Conservation (phyloP, 1,140 invertebrate species). For the Saccostrea glomerata region DNA sequence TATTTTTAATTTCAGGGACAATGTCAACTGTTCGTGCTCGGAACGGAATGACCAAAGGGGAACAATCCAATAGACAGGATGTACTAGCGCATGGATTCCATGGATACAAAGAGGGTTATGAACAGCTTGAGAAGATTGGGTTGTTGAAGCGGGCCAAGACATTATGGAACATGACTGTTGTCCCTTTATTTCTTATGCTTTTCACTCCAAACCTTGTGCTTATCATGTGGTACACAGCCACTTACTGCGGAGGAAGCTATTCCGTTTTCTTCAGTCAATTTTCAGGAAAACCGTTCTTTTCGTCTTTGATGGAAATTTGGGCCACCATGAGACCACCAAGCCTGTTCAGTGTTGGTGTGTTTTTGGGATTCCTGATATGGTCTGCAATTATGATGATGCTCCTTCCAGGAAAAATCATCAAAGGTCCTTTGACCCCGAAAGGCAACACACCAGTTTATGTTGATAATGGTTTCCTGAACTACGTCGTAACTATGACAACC, state of each 20-base stretch:
- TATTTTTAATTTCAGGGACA: background rate
- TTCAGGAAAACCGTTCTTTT: conserved; percentile 54
- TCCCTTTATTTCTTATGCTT: conserved; percentile 71
- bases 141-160: conserved; percentile 42
- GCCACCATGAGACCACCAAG: conserved; percentile 62
- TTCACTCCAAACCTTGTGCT: conserved; percentile 72
- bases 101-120: conserved; percentile 47
- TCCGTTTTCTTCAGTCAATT: conserved; percentile 56
- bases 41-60: background rate
- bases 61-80: conserved; percentile 23
- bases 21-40: background rate
- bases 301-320: conserved; percentile 69
- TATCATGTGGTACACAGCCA: conserved; percentile 73
- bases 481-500: conserved; percentile 76
- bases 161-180: conserved; percentile 64
- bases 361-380: conserved; percentile 71
- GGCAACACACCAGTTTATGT: conserved; percentile 81
- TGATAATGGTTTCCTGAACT: conserved; percentile 82
- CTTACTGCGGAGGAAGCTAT: conserved; percentile 73
- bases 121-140: conserved; percentile 49
- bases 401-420: conserved; percentile 79
- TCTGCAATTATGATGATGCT: conserved; percentile 73
- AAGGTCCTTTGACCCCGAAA: conserved; percentile 80
- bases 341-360: conserved; percentile 62
- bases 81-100: conserved; percentile 49